Evolutionary conservation across 2,888 invertebrate genomes (phyloP).

Genomic region (Caenorhabditis afra): DNA sequence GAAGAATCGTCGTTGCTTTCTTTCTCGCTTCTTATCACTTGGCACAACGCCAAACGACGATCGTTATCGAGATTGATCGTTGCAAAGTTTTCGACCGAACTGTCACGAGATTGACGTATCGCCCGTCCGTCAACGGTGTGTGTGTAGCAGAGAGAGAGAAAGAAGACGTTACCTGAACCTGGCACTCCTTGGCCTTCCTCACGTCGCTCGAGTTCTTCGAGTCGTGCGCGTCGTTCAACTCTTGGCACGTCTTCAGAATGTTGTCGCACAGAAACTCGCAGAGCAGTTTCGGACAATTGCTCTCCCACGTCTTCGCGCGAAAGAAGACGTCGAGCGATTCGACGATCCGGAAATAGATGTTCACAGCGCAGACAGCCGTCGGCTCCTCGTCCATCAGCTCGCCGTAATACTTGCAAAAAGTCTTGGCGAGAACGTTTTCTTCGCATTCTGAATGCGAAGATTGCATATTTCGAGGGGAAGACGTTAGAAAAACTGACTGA

Average conservation of each 20-base stretch:
- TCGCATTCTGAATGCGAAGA: slow-evolving; percentile 46
- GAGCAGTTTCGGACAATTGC: slow-evolving; percentile 43
- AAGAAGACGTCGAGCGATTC: slow-evolving; percentile 54
- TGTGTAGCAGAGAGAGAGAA: not conserved
- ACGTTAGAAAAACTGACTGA: slow-evolving; percentile 30
- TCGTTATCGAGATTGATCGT: not conserved
- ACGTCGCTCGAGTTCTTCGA: slow-evolving; percentile 28
- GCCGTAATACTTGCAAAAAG: slow-evolving; percentile 22
- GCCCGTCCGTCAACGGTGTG: not conserved
- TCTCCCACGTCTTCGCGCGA: slow-evolving; percentile 58
- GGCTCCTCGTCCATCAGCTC: slow-evolving; percentile 34
- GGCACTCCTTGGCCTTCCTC: slow-evolving; percentile 33
- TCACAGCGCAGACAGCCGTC: slow-evolving; percentile 1
- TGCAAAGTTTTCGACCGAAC: too few relatives aligned
- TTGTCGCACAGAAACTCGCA: slow-evolving; percentile 39
- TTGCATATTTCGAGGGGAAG: not conserved
- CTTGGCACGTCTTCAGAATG: slow-evolving; percentile 41
- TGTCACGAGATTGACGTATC: too few relatives aligned
- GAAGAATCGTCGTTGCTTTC: slow-evolving; percentile 7
- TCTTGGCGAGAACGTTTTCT: slow-evolving; percentile 27
- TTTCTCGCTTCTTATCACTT: not conserved
- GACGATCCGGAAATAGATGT: slow-evolving; percentile 39
- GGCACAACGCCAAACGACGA: slow-evolving; percentile 22
- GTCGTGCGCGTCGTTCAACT: slow-evolving; percentile 49
- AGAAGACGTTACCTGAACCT: slow-evolving; percentile 40